Base-by-base conservation (phyloP, 1,140 invertebrate genomes). In the Formica exsecta region DNA sequence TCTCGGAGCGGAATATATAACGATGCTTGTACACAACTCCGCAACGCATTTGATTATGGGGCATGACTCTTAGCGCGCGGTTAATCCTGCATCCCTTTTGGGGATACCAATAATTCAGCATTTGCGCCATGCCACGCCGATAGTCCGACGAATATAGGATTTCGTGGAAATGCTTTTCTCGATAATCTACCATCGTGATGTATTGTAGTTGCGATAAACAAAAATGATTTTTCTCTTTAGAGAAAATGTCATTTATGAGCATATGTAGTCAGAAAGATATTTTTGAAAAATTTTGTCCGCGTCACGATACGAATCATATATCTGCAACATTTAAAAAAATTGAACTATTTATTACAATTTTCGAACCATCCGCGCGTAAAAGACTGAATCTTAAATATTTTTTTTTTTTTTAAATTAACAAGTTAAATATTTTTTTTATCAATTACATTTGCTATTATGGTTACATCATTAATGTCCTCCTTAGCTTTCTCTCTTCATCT, bases 71-170 rank as follows among this genome's bases (percentile, higher is more conserved):
- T 79, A 70, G 29, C 29, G 61, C n/a, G 9, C 32, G 22, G 66
- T 70, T 87, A 89, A 89, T 89, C 84, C 73, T 19, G 25, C 59
- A 38, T 70, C 61, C 74, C 86, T 74, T 80, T 75, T 19, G 57
- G 73, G 41, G 41, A 85, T 79, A 44, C 54, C 51, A 74, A 89
- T 89, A 86, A 86, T 88, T 86, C 87, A 86, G 73, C 71, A 88
- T 89, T 89, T 80, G 59, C 62, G 19, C 9, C 48, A 51, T 16
- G n/a, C 13, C 83, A 41, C n/a, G 25, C 29, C 87, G 59, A 68
- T 71, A 62, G 19, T 13, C 11, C n/a, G 51, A 19, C 22, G 22
- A 86, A 86, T 85, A 74, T 48, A 80, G 41, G 68, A 83, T 81
- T 61, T 59, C 25, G 66, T 36, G 68, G 32, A 62, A 74, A 83